phyloP scores from a whole-genome alignment of 2,888 invertebrate genomes.

The Agrochola circellaris region DNA sequence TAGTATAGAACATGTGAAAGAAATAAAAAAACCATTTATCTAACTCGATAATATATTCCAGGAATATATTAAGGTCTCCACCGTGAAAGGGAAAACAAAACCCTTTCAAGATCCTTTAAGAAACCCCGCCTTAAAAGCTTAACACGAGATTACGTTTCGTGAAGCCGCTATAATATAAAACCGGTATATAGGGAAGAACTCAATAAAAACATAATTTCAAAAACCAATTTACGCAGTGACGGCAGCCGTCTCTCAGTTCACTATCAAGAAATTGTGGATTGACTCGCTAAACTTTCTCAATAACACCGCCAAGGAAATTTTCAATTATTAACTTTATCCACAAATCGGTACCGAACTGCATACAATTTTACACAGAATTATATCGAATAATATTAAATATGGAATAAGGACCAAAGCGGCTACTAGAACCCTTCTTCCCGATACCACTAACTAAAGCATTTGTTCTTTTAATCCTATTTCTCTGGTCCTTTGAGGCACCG shows the following conservation, averaged over 20 bases:
- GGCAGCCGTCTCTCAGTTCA: constrained; percentile 64
- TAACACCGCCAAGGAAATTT: constrained; percentile 78
- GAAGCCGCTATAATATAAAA: constrained; percentile 1
- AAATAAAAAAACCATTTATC: constrained; percentile 16
- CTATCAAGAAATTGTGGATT: constrained; percentile 73
- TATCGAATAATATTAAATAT: constrained; percentile 63
- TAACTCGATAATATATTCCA: constrained; percentile 33
- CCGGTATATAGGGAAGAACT: constrained; percentile 22
- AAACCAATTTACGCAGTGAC: constrained; percentile 70
- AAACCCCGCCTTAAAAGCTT: constrained; percentile 31
- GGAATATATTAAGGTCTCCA: constrained; percentile 24
- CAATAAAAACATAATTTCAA: constrained; percentile 63
- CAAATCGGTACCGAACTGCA: constrained; percentile 62
- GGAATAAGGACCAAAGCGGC: constrained; percentile 44
- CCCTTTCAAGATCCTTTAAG: constrained; percentile 28
- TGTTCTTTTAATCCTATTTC: constrained; percentile 71
- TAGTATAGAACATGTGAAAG: neutral
- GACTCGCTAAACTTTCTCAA: constrained; percentile 78
- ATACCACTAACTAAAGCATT: constrained; percentile 63
- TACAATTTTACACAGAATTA: constrained; percentile 55
- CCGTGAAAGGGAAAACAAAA: constrained; percentile 41
- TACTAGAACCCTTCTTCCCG: constrained; percentile 54
- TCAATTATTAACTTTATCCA: constrained; percentile 82
- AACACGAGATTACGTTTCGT: constrained; percentile 20
- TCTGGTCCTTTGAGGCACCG: constrained; percentile 52